Evolutionary conservation across 2,797 vertebrate genomes (phyloP).

Genomic region (Argyrosomus regius): DNA sequence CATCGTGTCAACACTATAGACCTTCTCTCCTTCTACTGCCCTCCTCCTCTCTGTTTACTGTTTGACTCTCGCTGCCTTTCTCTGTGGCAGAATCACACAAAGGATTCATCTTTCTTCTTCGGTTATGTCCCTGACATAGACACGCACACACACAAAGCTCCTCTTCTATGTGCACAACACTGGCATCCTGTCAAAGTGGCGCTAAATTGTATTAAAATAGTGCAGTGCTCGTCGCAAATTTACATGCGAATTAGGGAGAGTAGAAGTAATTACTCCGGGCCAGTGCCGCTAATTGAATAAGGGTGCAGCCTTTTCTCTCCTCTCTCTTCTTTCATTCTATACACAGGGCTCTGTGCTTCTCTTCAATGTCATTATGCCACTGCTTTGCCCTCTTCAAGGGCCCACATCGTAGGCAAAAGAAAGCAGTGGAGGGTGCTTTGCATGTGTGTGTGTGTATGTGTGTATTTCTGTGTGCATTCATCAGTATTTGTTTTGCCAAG

Average conservation of each 20-base stretch:
- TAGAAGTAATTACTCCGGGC: constrained; percentile 84
- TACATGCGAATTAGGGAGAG: constrained; percentile 86
- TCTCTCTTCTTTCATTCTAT: constrained; percentile 73
- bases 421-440: constrained; percentile 34
- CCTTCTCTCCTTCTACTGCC: constrained; percentile 64
- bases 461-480: constrained; percentile 29
- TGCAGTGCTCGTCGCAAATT: constrained; percentile 84
- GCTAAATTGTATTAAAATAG: constrained; percentile 86
- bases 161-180: constrained; percentile 61
- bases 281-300: constrained; percentile 84
- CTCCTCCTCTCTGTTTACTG: constrained; percentile 63
- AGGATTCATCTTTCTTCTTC: constrained; percentile 66
- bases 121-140: constrained; percentile 61
- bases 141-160: constrained; percentile 48
- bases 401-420: constrained; percentile 53
- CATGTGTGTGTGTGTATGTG: background rate
- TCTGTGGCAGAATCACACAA: constrained; percentile 60
- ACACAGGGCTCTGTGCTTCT: constrained; percentile 55
- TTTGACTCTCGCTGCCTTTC: constrained; percentile 40
- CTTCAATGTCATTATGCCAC: constrained; percentile 82
- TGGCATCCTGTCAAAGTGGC: constrained; percentile 82
- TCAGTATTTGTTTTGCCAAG: constrained; percentile 45
- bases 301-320: constrained; percentile 79
- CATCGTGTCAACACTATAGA: constrained; percentile 74
- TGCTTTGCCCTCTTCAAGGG: constrained; percentile 75